phyloP scores from a whole-genome alignment of 2,888 invertebrate species.

The Tenthredo amoena region DNA sequence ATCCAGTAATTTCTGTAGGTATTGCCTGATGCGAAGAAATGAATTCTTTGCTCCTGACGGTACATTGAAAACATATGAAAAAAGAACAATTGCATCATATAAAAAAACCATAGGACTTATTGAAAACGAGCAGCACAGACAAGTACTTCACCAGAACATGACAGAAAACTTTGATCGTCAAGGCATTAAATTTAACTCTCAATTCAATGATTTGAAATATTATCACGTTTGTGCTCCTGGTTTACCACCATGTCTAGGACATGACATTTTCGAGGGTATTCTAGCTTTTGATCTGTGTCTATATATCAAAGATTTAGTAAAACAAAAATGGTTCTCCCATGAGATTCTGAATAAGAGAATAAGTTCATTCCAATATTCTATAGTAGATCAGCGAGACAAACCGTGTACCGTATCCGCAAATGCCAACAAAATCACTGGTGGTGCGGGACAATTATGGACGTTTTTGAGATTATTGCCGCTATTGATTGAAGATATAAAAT shows the following conservation, averaged over 20 bases:
- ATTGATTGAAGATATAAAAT: no score
- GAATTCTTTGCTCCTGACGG: slow-evolving; percentile 52
- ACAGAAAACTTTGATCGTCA: slow-evolving; percentile 29
- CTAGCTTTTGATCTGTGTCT: slow-evolving; percentile 62
- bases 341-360: no score
- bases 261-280: slow-evolving; percentile 66
- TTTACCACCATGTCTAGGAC: slow-evolving; percentile 66
- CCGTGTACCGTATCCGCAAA: no score
- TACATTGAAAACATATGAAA: slow-evolving; percentile 16
- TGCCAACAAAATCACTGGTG: no score
- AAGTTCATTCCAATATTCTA: no score
- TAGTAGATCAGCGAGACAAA: no score
- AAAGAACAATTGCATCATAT: slow-evolving; percentile 14
- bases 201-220: slow-evolving; percentile 62
- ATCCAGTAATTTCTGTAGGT: slow-evolving; percentile 60
- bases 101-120: slow-evolving; percentile 37
- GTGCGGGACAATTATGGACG: no score
- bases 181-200: slow-evolving; percentile 64
- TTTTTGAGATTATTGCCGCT: no score
- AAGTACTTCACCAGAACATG: background rate
- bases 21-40: slow-evolving; percentile 57
- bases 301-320: no score
- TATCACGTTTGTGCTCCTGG: slow-evolving; percentile 65
- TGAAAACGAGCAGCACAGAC: background rate
- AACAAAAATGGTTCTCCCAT: no score